A percentile compares a stretch with the other conserved stretches of the same genome.
phyloP scores from a whole-genome alignment of 2,797 vertebrate genomes.

The Sparus aurata region DNA sequence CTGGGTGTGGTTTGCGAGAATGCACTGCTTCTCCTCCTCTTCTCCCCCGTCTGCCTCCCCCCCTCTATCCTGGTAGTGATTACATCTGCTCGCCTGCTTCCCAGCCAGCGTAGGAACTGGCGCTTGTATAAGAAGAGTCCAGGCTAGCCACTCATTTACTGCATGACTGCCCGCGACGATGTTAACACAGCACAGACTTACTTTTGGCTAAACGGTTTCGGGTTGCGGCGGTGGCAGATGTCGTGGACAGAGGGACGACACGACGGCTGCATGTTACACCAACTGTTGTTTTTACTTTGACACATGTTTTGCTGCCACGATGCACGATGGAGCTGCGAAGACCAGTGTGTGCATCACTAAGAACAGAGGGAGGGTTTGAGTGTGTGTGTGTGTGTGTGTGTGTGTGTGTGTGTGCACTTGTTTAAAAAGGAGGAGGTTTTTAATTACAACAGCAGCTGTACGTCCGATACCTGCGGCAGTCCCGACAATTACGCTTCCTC shows the following conservation, averaged over 20 bases:
- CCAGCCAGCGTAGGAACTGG: constrained; percentile 11
- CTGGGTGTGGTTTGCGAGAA: constrained; percentile 5
- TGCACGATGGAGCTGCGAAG: background rate
- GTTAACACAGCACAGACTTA: constrained; percentile 32
- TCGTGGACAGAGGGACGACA: constrained; percentile 9
- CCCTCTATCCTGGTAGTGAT: constrained; percentile 48
- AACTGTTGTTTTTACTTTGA: constrained; percentile 23
- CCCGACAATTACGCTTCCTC: constrained; percentile 45
- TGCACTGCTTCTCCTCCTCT: background rate
- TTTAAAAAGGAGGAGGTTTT: constrained; percentile 43
- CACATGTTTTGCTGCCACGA: constrained; percentile 2
- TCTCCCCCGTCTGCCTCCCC: constrained; percentile 10
- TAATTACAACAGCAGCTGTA: constrained; percentile 70
- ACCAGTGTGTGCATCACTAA: constrained; percentile 1
- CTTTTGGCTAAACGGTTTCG: constrained; percentile 11
- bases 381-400: constrained; percentile 1
- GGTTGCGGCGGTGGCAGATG: constrained; percentile 23
- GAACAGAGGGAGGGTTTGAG: constrained; percentile 32
- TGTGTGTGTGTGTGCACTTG: constrained; percentile 10
- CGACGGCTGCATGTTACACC: constrained; percentile 6
- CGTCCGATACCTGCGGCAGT: constrained; percentile 48
- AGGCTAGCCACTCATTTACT: constrained; percentile 57
- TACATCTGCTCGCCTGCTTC: constrained; percentile 43
- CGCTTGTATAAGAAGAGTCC: constrained; percentile 35
- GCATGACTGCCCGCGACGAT: constrained; percentile 54